phyloP scores from a whole-genome alignment of 2,797 vertebrate species.

The Emys orbicularis region DNA sequence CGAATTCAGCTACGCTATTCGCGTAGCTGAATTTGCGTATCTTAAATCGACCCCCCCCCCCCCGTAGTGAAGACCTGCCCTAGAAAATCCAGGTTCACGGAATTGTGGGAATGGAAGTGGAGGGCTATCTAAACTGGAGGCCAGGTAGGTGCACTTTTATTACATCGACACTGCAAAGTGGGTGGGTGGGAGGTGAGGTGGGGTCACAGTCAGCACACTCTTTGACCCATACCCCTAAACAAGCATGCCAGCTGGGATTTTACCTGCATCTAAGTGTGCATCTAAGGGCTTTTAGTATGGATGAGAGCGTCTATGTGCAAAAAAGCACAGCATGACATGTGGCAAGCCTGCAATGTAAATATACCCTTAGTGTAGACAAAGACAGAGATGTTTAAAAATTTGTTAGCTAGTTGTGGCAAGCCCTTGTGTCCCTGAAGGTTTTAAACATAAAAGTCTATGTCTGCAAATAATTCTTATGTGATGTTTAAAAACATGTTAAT shows the following conservation, averaged over 20 bases:
- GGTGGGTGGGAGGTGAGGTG: neutral
- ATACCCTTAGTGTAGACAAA: neutral
- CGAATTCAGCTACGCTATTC: no score
- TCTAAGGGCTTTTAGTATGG: neutral
- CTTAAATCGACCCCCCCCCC: no score
- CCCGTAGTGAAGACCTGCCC: no score
- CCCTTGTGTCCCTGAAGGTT: neutral
- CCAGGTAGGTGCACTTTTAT: neutral
- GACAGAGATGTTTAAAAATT: neutral
- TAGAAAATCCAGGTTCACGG: neutral
- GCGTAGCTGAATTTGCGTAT: no score
- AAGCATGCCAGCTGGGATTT: neutral
- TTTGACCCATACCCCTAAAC: neutral
- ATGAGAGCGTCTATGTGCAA: neutral
- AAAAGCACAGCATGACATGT: neutral
- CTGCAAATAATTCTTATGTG: constrained; percentile 9
- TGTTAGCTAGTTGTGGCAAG: neutral
- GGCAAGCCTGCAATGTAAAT: neutral
- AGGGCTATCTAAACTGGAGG: neutral
- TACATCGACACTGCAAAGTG: neutral
- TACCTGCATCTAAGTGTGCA: neutral
- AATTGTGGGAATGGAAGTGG: neutral
- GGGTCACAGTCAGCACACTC: neutral
- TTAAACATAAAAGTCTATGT: constrained; percentile 34
- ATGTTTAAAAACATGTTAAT: neutral